Conservation (phyloP, 1,140 invertebrate species). For the Aleiodes sp. region DNA sequence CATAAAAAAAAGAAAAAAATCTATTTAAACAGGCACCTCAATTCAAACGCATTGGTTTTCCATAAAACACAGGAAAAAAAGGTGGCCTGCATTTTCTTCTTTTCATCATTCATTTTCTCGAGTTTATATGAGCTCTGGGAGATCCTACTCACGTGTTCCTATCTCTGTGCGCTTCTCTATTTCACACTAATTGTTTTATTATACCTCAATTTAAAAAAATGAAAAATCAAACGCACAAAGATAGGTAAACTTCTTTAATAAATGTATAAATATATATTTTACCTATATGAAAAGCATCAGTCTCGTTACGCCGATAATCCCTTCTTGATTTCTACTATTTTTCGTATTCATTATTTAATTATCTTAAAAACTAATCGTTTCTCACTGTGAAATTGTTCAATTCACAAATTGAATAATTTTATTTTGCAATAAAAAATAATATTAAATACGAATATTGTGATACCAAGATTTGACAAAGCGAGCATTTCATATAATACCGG, state of each 20-base stretch:
- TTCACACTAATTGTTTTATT: not conserved
- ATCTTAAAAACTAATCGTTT: constrained; percentile 11
- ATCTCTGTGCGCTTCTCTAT: not conserved
- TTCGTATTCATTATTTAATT: constrained; percentile 17
- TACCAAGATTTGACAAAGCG: constrained; percentile 49
- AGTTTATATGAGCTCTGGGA: no score
- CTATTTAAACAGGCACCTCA: constrained; percentile 26
- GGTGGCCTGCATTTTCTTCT: constrained; percentile 55
- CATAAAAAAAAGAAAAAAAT: no score
- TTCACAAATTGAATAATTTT: constrained; percentile 15
- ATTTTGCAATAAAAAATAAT: constrained; percentile 5
- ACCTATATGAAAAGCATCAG: constrained; percentile 67
- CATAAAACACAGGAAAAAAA: constrained; percentile 37
- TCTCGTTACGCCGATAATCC: constrained; percentile 54
- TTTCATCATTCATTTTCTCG: not conserved
- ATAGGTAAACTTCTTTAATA: not conserved
- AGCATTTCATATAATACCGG: constrained; percentile 65
- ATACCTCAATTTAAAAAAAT: not conserved
- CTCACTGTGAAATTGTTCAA: not conserved
- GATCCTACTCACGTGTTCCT: constrained; percentile 11
- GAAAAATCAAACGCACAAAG: constrained; percentile 13
- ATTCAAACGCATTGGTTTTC: constrained; percentile 16
- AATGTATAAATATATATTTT: constrained; percentile 65
- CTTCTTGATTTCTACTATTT: constrained; percentile 41
- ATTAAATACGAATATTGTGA: constrained; percentile 29